A percentile compares a stretch with the other conserved stretches of the same genome.
Conservation (phyloP, 2,797 vertebrate genomes). For the Darevskia nairensis region DNA sequence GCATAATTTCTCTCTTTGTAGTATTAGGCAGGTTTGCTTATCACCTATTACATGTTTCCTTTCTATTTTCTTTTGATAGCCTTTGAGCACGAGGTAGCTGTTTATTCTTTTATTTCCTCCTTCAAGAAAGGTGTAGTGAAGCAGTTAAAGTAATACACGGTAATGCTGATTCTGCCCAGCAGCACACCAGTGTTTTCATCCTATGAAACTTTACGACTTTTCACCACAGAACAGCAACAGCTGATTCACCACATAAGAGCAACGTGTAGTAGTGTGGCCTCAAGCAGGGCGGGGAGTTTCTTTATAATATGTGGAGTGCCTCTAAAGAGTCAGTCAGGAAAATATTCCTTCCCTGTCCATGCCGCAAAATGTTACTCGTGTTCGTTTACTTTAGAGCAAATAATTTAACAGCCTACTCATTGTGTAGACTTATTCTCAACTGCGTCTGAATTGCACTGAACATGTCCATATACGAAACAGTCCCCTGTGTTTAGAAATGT, state of each 20-base stretch:
- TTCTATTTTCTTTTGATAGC: too few relatives aligned
- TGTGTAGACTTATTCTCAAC: not conserved
- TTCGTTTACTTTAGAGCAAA: not conserved
- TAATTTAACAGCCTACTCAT: not conserved
- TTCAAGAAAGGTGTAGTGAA: not conserved
- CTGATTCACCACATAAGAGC: not conserved
- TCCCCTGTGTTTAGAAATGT: not conserved
- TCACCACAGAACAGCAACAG: not conserved
- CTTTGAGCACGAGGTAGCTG: too few relatives aligned
- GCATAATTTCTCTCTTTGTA: not conserved
- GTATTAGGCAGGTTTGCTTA: too few relatives aligned
- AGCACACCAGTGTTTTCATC: not conserved
- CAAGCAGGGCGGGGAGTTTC: not conserved
- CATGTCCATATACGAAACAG: not conserved
- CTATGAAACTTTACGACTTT: not conserved
- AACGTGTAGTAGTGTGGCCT: not conserved
- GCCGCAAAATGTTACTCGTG: not conserved
- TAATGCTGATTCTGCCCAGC: too few relatives aligned
- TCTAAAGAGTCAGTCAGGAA: too few relatives aligned
- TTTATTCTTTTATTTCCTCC: not conserved
- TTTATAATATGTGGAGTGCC: not conserved
- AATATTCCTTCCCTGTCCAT: not conserved
- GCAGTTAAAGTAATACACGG: not conserved
- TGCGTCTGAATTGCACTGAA: not conserved
- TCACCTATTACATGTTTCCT: too few relatives aligned